Evolutionary conservation across 2,113 vertebrate species (phyloP).

Genomic region (Loxodonta africana): DNA sequence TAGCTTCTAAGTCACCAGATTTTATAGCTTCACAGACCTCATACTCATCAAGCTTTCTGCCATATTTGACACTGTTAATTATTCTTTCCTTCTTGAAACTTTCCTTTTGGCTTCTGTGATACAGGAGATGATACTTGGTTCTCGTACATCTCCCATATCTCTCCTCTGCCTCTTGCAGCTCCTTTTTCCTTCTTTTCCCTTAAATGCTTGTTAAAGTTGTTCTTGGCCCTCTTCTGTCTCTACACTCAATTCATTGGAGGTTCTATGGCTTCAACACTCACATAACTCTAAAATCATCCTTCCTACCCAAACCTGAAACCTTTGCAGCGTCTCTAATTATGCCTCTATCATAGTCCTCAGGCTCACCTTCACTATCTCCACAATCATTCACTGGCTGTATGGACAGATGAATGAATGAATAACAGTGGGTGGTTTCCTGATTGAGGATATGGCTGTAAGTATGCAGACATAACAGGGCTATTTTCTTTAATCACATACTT

Average conservation of each 20-base stretch:
- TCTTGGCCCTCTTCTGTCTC: neutral
- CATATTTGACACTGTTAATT: neutral
- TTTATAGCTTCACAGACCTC: neutral
- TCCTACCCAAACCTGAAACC: neutral
- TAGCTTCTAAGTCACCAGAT: neutral
- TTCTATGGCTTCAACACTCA: neutral
- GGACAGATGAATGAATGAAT: neutral
- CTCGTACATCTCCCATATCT: neutral
- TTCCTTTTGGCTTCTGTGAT: neutral
- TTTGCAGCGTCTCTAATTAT: neutral
- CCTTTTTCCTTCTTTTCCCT: neutral
- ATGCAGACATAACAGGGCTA: neutral
- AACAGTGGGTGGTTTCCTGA: neutral
- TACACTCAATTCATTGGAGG: neutral
- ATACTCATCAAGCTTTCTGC: neutral
- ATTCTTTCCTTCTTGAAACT: neutral
- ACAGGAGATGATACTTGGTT: neutral
- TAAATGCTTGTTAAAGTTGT: neutral
- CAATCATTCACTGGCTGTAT: neutral
- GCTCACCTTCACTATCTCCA: neutral
- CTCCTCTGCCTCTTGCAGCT: neutral
- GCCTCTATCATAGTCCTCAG: neutral
- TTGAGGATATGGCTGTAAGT: neutral
- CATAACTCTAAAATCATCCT: neutral
- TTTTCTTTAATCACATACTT: conserved; percentile 2